These are phyloP conservation scores for Sipha maydis DNA, from an alignment of 2,888 invertebrate genomes.

Conservation along the genomic window DNA sequence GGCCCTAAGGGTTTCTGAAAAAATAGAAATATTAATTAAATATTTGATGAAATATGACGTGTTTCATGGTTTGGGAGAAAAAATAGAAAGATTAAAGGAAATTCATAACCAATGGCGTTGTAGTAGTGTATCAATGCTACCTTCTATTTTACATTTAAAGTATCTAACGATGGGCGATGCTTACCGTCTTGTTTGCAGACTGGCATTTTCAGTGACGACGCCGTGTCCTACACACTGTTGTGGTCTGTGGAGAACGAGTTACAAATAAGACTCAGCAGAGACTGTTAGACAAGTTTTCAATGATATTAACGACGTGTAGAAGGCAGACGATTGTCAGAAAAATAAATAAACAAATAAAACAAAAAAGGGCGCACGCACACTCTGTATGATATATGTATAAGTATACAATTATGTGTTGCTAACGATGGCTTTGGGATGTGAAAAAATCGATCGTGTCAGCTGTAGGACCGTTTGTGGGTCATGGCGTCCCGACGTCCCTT, in stretches of 20 bases:
- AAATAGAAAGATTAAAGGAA: neutral
- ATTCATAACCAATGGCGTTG: neutral
- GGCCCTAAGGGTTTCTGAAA: slow-evolving; percentile 94
- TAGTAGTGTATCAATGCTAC: too few relatives aligned
- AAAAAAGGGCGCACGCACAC: neutral
- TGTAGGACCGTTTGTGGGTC: slow-evolving; percentile 49
- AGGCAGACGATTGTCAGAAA: neutral
- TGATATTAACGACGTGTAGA: neutral
- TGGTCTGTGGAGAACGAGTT: neutral
- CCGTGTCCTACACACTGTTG: neutral
- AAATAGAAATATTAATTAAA: neutral
- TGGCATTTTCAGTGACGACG: slow-evolving; percentile 20
- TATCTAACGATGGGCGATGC: neutral
- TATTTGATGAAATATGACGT: too few relatives aligned
- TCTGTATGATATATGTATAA: neutral
- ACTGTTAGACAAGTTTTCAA: neutral
- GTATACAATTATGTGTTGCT: neutral
- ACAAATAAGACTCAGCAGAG: neutral
- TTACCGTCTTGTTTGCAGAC: slow-evolving; percentile 60
- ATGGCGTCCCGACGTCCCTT: neutral
- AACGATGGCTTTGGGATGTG: neutral
- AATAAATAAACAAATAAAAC: neutral
- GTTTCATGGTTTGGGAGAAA: too few relatives aligned
- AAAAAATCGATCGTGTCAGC: slow-evolving; percentile 58
- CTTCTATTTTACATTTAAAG: neutral